Percentiles rank a stretch among this genome's conserved stretches.
These are phyloP conservation scores for Gari tellinella DNA, from an alignment of 2,888 invertebrate species.

Conservation along the genomic window DNA sequence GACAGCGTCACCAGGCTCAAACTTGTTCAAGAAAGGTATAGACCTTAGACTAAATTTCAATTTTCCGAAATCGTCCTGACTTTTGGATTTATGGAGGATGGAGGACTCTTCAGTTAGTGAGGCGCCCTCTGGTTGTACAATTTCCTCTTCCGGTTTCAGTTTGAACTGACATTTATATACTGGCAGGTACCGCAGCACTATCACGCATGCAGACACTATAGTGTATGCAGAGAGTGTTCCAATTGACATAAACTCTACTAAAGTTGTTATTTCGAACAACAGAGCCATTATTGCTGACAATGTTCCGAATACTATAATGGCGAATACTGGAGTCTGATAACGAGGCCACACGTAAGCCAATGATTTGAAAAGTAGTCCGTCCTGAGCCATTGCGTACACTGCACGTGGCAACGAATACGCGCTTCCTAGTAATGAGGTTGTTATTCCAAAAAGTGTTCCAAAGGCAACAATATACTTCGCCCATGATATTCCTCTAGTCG, in stretches of 20 bases:
- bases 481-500: conserved; percentile 76
- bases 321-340: conserved; percentile 87
- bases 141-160: conserved; percentile 77
- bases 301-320: conserved; percentile 79
- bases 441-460: conserved; percentile 81
- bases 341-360: conserved; percentile 90
- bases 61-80: conserved; percentile 88
- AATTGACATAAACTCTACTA: conserved; percentile 98
- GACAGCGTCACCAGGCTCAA: conserved; percentile 91
- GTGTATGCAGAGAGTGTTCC: conserved; percentile 97
- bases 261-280: conserved; percentile 93
- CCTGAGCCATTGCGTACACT: conserved; percentile 95
- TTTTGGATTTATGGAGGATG: conserved; percentile 80
- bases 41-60: conserved; percentile 89
- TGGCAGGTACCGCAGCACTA: conserved; percentile 91
- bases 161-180: conserved; percentile 81
- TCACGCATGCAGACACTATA: conserved; percentile 95
- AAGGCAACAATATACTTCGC: conserved; percentile 81
- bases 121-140: conserved; percentile 32
- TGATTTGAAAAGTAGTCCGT: conserved; percentile 91
- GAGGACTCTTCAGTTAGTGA: conserved; percentile 68
- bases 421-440: conserved; percentile 88
- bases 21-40: conserved; percentile 90
- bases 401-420: conserved; percentile 94
- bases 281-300: conserved; percentile 88